Evolutionary conservation across 1,140 invertebrate genomes (phyloP).

Genomic region (Tenebrio molitor): DNA sequence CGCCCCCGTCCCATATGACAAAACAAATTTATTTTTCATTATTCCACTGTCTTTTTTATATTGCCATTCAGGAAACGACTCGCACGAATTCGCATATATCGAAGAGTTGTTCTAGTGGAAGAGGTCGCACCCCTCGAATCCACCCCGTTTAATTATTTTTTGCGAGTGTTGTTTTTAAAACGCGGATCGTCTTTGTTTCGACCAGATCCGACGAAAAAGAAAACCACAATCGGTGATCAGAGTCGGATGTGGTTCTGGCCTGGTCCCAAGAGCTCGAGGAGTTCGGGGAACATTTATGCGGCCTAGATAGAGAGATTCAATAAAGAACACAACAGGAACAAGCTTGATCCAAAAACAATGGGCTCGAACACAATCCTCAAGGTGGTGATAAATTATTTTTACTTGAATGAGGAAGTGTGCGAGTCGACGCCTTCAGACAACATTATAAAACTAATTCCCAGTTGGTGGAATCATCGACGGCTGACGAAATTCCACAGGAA

Average conservation of each 20-base stretch:
- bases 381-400: constrained; percentile 30
- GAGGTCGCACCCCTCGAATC: too few relatives aligned
- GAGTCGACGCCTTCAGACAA: constrained; percentile 18
- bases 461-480: constrained; percentile 7
- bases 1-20: background rate
- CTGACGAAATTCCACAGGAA: too few relatives aligned
- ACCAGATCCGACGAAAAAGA: constrained; percentile 20
- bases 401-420: constrained; percentile 23
- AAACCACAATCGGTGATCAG: constrained; percentile 44
- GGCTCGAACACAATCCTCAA: constrained; percentile 34
- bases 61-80: constrained; percentile 36
- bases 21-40: constrained; percentile 42
- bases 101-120: too few relatives aligned
- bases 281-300: constrained; percentile 35
- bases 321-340: constrained; percentile 36
- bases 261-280: constrained; percentile 27
- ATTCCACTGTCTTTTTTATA: constrained; percentile 30
- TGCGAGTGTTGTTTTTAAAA: too few relatives aligned
- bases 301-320: constrained; percentile 40
- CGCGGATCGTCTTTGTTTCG: too few relatives aligned
- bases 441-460: constrained; percentile 30
- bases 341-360: constrained; percentile 38
- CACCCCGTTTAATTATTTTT: constrained; percentile 26
- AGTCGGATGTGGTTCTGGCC: constrained; percentile 34
- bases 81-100: constrained; percentile 39